Base-by-base conservation (phyloP, 2,888 invertebrate genomes). In the Drosophila histrio region DNA sequence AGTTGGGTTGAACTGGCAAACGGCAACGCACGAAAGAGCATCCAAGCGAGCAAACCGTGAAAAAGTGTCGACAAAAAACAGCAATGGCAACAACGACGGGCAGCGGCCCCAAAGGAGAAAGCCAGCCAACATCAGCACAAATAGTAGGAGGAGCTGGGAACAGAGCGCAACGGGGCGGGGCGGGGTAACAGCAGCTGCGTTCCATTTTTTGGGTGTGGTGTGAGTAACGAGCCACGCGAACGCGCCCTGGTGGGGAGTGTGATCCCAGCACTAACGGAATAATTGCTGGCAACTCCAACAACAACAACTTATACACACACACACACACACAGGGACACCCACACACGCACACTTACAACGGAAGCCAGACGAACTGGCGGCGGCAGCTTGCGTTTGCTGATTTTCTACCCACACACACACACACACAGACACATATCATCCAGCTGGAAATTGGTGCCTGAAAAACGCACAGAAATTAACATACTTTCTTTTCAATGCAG, bases 41-140 rank as follows among this genome's bases (percentile, higher is more conserved):
- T 70, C 77, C 83, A 87, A 85, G 84, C 87, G 80, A 87, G 77
- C 83, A 87, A 87, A 77, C 86, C 83, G 87, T 86, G 86, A 87
- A 86, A 87, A 86, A 86, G 87, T 83, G 86, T 86, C 85, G 87
- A 78, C 81, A 83, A 86, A 73, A 85, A 84, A 84, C 83, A 83
- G 79, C 85, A 77, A 66, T 44, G 61, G 64, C 76, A 73, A 77
- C 67, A 60, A 47, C 39, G 47, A 13, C 59, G 49, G 52, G 43
- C 63, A 44, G 58, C 50, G 26, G 62, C 56, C 64, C 64, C 64
- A 65, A 65, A 60, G 64, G 64, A 60, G 59, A 62, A 46, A 61
- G 28, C 13, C 49, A 50, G 53, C 41, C 61, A 66, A 58, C 52
- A 41, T 39, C 50, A 69, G 39, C 32, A 54, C 24, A n/a, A 47